A percentile compares a stretch with the other conserved stretches of the same genome.
Evolutionary conservation across 1,140 invertebrate species (phyloP).

Genomic region (Hormaphis cornu): DNA sequence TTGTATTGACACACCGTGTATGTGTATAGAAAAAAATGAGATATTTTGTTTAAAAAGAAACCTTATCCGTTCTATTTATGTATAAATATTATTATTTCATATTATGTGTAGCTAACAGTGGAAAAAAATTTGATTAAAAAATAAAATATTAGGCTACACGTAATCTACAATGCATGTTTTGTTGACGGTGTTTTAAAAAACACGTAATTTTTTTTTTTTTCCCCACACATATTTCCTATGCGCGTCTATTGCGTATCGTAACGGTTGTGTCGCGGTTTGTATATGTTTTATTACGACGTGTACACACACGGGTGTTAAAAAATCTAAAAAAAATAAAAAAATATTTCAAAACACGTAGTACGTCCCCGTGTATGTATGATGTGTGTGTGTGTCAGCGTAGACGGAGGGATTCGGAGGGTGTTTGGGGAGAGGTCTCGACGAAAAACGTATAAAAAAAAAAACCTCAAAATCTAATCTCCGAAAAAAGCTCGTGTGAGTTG

Average conservation of each 20-base stretch:
- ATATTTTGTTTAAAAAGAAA: slow-evolving; percentile 6
- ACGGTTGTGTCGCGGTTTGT: too few species aligned
- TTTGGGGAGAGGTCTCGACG: too few species aligned
- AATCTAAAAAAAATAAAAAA: slow-evolving; percentile 2
- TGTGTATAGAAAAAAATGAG: slow-evolving; percentile 12
- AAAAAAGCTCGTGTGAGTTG: too few species aligned
- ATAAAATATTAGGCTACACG: slow-evolving; percentile 6
- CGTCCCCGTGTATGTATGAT: too few species aligned
- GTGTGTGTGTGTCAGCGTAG: too few species aligned
- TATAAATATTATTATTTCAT: not conserved
- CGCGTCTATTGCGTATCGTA: not conserved
- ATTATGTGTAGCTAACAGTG: slow-evolving; percentile 2
- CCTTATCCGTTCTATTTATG: slow-evolving; percentile 17
- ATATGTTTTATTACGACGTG: too few species aligned
- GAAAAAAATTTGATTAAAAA: slow-evolving; percentile 13
- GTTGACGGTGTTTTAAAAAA: not conserved
- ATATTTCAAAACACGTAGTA: too few species aligned
- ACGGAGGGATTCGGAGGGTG: too few species aligned
- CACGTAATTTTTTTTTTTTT: not conserved
- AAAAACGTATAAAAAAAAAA: too few species aligned
- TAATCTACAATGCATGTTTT: slow-evolving; percentile 18
- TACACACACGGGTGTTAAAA: too few species aligned
- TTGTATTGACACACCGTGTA: too few species aligned
- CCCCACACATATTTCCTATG: not conserved
- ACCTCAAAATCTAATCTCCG: too few species aligned